Evolutionary conservation across 2,797 vertebrate species (phyloP).

Genomic region (Eleutherodactylus coqui): DNA sequence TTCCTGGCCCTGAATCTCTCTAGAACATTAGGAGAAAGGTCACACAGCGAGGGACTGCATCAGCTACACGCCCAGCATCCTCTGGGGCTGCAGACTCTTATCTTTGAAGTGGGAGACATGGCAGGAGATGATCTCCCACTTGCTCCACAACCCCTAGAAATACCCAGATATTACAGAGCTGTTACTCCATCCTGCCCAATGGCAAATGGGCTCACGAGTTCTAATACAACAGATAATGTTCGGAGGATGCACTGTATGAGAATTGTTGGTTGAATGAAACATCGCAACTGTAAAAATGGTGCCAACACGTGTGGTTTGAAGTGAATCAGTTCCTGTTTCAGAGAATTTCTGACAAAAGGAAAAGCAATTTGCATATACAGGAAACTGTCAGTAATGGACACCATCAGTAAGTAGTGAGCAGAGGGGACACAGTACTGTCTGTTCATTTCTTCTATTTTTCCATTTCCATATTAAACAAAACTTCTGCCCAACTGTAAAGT

Average conservation of each 20-base stretch:
- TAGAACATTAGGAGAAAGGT: conserved; percentile 24
- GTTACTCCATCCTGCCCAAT: too few relatives aligned
- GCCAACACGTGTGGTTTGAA: background rate
- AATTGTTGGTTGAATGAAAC: background rate
- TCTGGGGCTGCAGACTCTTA: background rate
- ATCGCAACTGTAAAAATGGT: background rate
- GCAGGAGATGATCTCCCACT: too few relatives aligned
- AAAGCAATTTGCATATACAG: background rate
- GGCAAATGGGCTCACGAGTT: too few relatives aligned
- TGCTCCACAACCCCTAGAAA: too few relatives aligned
- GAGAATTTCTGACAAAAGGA: background rate
- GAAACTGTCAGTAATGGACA: background rate
- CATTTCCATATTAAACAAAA: too few relatives aligned
- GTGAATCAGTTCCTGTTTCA: background rate
- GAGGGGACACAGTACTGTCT: too few relatives aligned
- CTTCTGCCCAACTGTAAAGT: background rate
- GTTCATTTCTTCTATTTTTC: too few relatives aligned
- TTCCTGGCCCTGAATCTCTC: background rate
- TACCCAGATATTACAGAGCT: too few relatives aligned
- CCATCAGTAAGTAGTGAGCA: background rate
- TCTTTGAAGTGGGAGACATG: background rate
- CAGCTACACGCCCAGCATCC: too few relatives aligned
- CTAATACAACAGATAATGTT: background rate
- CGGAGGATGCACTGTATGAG: background rate
- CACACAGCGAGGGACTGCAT: background rate